phyloP scores from a whole-genome alignment of 2,113 vertebrate genomes.

The Cyphomyrus plagiostoma region DNA sequence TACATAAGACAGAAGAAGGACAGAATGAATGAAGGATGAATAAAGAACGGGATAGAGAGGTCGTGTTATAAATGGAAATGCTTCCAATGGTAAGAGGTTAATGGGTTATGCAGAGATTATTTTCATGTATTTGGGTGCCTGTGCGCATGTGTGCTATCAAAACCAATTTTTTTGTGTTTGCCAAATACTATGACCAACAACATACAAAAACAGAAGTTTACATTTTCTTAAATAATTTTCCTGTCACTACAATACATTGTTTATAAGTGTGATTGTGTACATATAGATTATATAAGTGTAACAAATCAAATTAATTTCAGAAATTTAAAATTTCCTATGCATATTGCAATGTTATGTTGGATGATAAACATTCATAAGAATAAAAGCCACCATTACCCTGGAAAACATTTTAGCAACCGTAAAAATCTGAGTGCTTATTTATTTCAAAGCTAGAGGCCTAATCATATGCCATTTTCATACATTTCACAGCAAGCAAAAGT shows the following conservation, averaged over 20 bases:
- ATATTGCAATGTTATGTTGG: neutral
- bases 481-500: neutral
- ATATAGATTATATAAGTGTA: neutral
- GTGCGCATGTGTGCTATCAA: neutral
- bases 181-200: neutral
- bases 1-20: too few species aligned
- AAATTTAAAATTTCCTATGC: neutral
- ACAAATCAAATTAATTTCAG: neutral
- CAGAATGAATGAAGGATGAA: too few species aligned
- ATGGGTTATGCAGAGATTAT: neutral
- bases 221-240: neutral
- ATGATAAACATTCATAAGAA: neutral
- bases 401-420: neutral
- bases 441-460: neutral
- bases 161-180: neutral
- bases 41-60: neutral
- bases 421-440: neutral
- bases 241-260: neutral
- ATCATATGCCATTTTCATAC: neutral
- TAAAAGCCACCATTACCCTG: neutral
- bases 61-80: neutral
- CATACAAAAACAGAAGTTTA: neutral
- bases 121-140: neutral
- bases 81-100: neutral
- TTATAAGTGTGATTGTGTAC: neutral